Base-by-base conservation (phyloP, 2,113 vertebrate genomes). In the Austrofundulus limnaeus region DNA sequence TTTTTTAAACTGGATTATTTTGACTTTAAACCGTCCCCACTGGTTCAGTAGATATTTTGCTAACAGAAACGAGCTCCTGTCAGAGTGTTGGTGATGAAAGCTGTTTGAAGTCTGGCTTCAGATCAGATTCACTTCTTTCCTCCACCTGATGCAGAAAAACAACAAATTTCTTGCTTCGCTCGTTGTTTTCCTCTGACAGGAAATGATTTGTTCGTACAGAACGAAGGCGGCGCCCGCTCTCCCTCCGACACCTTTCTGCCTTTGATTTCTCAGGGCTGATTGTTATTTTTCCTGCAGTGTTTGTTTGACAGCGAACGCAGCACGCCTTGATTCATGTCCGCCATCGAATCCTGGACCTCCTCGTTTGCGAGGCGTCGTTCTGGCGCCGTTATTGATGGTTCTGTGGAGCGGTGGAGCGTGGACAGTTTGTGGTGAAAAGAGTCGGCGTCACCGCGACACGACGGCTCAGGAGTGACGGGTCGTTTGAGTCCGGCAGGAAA, bases 281-380 rank as follows among this genome's bases (percentile, higher is more conserved):
- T 85, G 71, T 74, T 69, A 65, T 81, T 85, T 73, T 74, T 69
- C 46, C 72, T 31, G 81, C 31, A 21, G 49, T 71, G 38, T 62
- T 68, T 71, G 80, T 83, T 80, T 86, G 83, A 85, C 86, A 82
- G 81, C 28, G 24, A 79, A 64, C 78, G 50, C 10, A 19, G 64
- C 74, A 48, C 2, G 64, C 66, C 73, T 39, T 86, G 83, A 91
- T 91, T 87, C 82, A 89, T 82, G 80, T 45, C 43, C 72, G 82
- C 69, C 83, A 70, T 66, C 83, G 80, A 50, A 84, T 57, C 68
- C 71, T 83, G 72, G 46, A 58, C 61, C 78, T 77, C 66, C 78
- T 78, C 71, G 24, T 85, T 81, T 71, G 72, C 11, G 69, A 77
- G 76, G 76, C 66, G 61, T 66, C 70, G 81, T 79, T 70, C 74